A percentile compares a stretch with the other conserved stretches of the same genome.
phyloP scores from a whole-genome alignment of 2,113 vertebrate species.

The Vidua macroura region DNA sequence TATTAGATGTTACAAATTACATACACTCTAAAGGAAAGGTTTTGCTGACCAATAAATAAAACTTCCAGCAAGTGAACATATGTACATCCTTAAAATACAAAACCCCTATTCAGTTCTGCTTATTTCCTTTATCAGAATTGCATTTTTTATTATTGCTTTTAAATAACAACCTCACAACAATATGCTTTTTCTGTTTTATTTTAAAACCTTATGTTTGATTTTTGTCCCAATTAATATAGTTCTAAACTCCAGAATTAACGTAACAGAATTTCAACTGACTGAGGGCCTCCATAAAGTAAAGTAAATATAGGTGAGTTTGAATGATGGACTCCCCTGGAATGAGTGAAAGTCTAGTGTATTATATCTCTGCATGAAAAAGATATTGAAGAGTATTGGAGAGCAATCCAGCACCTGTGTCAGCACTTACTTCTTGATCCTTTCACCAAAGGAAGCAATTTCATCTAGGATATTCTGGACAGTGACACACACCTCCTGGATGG shows the following conservation, averaged over 20 bases:
- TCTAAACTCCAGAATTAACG: slow-evolving; percentile 42
- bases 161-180: slow-evolving; percentile 6
- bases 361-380: neutral
- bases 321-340: neutral
- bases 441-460: slow-evolving; percentile 93
- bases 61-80: neutral
- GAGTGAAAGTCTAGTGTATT: neutral
- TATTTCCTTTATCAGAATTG: neutral
- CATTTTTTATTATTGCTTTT: neutral
- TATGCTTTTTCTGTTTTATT: slow-evolving; percentile 2
- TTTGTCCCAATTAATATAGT: slow-evolving; percentile 1
- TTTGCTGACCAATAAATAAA: neutral
- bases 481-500: slow-evolving; percentile 97
- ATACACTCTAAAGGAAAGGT: neutral
- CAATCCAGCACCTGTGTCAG: neutral
- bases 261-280: slow-evolving; percentile 24
- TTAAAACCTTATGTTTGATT: slow-evolving; percentile 24
- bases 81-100: neutral
- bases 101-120: neutral
- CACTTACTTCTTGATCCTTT: slow-evolving; percentile 98
- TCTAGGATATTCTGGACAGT: slow-evolving; percentile 95
- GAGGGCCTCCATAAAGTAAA: slow-evolving; percentile 15
- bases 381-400: neutral
- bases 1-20: neutral
- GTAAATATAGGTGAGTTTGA: slow-evolving; percentile 16